Evolutionary conservation across 1,140 invertebrate genomes (phyloP).

Genomic region (Drosophila sucinea): DNA sequence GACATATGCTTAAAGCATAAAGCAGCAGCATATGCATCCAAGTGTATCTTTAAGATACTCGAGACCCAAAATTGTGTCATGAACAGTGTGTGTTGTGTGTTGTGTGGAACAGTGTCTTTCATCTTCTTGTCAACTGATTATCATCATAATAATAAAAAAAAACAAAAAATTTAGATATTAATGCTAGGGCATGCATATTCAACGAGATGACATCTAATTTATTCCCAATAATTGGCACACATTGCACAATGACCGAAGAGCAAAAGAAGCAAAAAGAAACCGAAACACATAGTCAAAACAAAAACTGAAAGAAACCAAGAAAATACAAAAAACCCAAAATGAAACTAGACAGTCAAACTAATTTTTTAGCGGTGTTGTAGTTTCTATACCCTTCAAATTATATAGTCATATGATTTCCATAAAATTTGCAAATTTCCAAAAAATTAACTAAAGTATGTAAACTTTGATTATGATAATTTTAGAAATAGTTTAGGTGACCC

Average conservation of each 20-base stretch:
- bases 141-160: slow-evolving; percentile 20
- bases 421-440: not conserved
- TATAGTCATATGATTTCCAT: not conserved
- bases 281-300: slow-evolving; percentile 17
- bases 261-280: slow-evolving; percentile 11
- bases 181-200: slow-evolving; percentile 57
- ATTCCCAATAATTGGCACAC: slow-evolving; percentile 74
- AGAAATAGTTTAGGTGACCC: not conserved
- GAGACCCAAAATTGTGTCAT: slow-evolving; percentile 39
- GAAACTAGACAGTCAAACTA: slow-evolving; percentile 20
- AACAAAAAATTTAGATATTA: slow-evolving; percentile 9
- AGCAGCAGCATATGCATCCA: slow-evolving; percentile 19
- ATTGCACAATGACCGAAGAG: slow-evolving; percentile 61
- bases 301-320: slow-evolving; percentile 11
- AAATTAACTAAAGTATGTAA: too few relatives aligned
- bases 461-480: not conserved
- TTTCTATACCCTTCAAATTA: slow-evolving; percentile 2
- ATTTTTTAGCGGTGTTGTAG: not conserved
- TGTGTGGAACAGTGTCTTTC: slow-evolving; percentile 25
- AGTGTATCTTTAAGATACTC: slow-evolving; percentile 44
- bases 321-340: slow-evolving; percentile 27
- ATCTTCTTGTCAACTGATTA: slow-evolving; percentile 50
- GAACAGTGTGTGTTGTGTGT: slow-evolving; percentile 2
- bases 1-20: slow-evolving; percentile 21
- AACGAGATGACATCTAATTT: slow-evolving; percentile 58